Evolutionary conservation across 64 coral and sea anemone genomes (phyloP), one percentile per base, ranked within the genome.

Genomic region (Actinia equina): DNA sequence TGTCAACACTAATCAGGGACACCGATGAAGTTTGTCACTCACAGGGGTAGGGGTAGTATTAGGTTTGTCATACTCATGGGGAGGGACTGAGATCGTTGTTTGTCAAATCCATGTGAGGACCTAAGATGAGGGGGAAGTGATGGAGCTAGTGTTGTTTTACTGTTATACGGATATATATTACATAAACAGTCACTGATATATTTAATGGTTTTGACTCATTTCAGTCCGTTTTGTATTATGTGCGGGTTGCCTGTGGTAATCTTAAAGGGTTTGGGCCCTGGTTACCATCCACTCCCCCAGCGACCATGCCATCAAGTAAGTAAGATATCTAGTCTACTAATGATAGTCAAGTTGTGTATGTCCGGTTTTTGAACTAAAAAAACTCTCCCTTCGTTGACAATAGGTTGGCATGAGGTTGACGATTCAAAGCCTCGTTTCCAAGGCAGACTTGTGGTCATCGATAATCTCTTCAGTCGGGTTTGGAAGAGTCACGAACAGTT

Each of bases 271-370:
- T 92, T 89, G 93, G 96, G 26, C 79, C 87, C 45, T 98, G 96
- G 96, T 70, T 98, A 67, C 91, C 86, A 43, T 98, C 96, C 3
- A 95, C 77, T 63, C 96, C 96, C 17, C 88, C 96, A 1, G 92
- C 93, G 89, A 89, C 91, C 60, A 94, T 94, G 70, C 96, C 96
- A 82, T 98, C 96, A 82, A 98, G 96, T 98, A 95, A 86, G 93
- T 92, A 10, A 81, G 16, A 60, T 60, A 19, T 5, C 5, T 5
- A 5, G 19, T 65, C 62, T 65, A 65, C 7, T 65, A 65, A 23
- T 65, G 19, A n/a, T 65, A 1, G 6, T n/a, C 2, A 60, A 15
- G 5, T n/a, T 65, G 18, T 9, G 62, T 23, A n/a, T 65, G 30
- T 37, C 30, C 30, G 30, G 0, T 37, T 37, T 37, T 37, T 37